phyloP scores from a whole-genome alignment of 2,113 vertebrate species.

The Proterorhinus semilunaris region DNA sequence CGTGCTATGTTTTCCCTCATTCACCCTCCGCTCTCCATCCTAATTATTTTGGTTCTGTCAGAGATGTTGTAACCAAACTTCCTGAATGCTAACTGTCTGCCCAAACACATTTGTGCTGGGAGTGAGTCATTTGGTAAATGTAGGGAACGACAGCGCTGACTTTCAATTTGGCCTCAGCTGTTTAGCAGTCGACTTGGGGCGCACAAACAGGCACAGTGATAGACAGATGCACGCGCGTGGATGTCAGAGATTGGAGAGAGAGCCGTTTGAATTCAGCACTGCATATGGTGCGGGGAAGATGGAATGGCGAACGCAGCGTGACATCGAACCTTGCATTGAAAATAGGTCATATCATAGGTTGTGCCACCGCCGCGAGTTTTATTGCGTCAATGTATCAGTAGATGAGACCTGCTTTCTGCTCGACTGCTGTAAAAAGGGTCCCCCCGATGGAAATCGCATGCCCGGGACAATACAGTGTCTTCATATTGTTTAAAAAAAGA shows the following conservation, averaged over 20 bases:
- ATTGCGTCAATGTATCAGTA: slow-evolving; percentile 50
- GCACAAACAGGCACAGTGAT: slow-evolving; percentile 44
- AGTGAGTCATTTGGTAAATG: slow-evolving; percentile 68
- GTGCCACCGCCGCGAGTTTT: slow-evolving; percentile 44
- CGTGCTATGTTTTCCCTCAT: slow-evolving; percentile 22
- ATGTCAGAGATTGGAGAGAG: slow-evolving; percentile 34
- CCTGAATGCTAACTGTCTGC: slow-evolving; percentile 57
- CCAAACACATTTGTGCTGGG: slow-evolving; percentile 61
- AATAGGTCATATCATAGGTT: slow-evolving; percentile 61
- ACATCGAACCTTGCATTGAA: slow-evolving; percentile 42
- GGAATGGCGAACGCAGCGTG: slow-evolving; percentile 46
- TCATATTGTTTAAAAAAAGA: slow-evolving; percentile 22
- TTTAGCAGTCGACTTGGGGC: slow-evolving; percentile 63
- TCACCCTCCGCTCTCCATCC: slow-evolving; percentile 26
- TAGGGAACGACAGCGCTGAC: slow-evolving; percentile 62
- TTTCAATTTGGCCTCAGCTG: slow-evolving; percentile 72
- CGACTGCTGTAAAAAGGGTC: slow-evolving; percentile 39
- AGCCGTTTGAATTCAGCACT: slow-evolving; percentile 50
- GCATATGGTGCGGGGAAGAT: slow-evolving; percentile 32
- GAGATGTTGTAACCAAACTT: slow-evolving; percentile 50
- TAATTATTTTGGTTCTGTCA: slow-evolving; percentile 57
- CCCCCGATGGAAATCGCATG: slow-evolving; percentile 54
- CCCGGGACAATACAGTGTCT: slow-evolving; percentile 41
- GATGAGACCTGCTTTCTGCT: slow-evolving; percentile 39
- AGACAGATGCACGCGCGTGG: slow-evolving; percentile 28